These are phyloP conservation scores for Regulus satrapa DNA, from an alignment of 2,113 vertebrate species.

Conservation along the genomic window DNA sequence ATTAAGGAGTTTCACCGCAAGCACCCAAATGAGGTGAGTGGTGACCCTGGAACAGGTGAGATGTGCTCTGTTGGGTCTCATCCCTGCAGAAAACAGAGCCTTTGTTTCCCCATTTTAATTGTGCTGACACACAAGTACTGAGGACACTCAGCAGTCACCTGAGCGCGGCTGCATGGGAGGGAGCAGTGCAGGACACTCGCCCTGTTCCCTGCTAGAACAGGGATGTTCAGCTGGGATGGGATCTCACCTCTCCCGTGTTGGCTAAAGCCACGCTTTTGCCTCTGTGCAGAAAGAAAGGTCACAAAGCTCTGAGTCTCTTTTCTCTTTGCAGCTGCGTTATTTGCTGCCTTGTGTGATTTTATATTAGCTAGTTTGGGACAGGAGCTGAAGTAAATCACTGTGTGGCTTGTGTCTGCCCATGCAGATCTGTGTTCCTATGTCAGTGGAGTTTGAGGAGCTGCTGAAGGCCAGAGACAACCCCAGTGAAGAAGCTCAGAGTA, in stretches of 20 bases:
- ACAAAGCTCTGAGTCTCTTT: not conserved
- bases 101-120: not conserved
- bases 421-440: conserved; percentile 97
- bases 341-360: not conserved
- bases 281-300: not conserved
- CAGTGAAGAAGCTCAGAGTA: conserved; percentile 95
- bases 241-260: fast-evolving
- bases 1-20: conserved; percentile 98
- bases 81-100: not conserved
- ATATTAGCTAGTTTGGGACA: not conserved
- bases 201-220: not conserved
- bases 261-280: not conserved
- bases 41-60: not conserved
- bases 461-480: conserved; percentile 94
- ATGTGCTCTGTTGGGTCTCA: not conserved
- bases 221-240: fast-evolving
- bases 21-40: conserved; percentile 90
- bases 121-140: not conserved
- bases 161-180: too few species aligned
- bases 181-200: not conserved
- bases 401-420: not conserved
- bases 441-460: conserved; percentile 95
- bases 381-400: not conserved
- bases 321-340: not conserved
- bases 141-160: not conserved